Evolutionary conservation across 1,140 invertebrate species (phyloP), one percentile per base, ranked within the genome.

Genomic region (Doryteuthis pealeii): DNA sequence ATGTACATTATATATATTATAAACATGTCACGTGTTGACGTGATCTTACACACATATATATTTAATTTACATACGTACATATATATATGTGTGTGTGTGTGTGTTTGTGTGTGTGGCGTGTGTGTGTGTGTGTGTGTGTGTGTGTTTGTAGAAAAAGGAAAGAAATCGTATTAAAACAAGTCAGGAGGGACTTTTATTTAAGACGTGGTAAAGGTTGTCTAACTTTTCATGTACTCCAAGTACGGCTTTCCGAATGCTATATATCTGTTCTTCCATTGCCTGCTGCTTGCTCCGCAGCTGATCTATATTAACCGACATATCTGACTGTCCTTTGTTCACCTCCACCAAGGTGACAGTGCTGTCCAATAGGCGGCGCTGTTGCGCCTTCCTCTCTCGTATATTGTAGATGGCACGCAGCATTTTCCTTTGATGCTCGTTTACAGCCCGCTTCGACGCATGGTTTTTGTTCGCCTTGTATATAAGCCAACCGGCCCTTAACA

Each of bases 401-500:
- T 80, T 79, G 75, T 83, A 82, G 31, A 87, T 87, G 22, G 86
- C 82, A 32, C 79, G 74, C 12, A 87, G 77, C 18, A 87, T 78
- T 43, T 84, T 81, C 10, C 82, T 70, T 66, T 87, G 84, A 62
- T 82, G 78, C 18, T 67, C 58, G 4, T 82, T 78, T n/a, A 79
- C 69, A 28, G 75, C 73, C 26, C 62, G 32, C 73, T 73, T 54
- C 72, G 72, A 67, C 26, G 40, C 40, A n/a, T 54, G 18, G 15
- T 54, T 22, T 8, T 75, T 76, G 15, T 70, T 26, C 65, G 54
- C 76, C 74, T 85, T 85, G 77, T 85, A 86, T 12, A 87, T 76
- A 71, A 83, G 79, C 86, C 86, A 87, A 26, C 86, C 86, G 30
- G 81, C 79, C 69, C 83, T 82, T 71, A 88, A 80, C 31, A 87